Conservation (phyloP, 2,113 vertebrate species). For the Pseudorectes ferrugineus region DNA sequence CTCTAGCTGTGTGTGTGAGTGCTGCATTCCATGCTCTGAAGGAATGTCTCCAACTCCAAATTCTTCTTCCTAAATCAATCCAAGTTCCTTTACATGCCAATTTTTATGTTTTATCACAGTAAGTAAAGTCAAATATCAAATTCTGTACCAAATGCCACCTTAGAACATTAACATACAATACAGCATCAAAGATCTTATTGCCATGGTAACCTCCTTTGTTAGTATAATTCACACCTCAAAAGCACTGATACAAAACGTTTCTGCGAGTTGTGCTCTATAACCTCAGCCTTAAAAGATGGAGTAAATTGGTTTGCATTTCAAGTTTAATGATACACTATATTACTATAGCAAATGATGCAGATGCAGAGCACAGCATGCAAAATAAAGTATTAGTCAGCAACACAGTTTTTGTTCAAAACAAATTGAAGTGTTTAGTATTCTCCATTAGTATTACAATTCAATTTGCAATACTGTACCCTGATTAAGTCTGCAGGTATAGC, state of each 20-base stretch:
- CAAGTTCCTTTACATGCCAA: slow-evolving; percentile 62
- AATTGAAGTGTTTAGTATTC: slow-evolving; percentile 29
- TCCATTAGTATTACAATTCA: slow-evolving; percentile 46
- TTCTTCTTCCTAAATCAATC: slow-evolving; percentile 84
- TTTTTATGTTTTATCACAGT: slow-evolving; percentile 16
- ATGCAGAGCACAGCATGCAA: slow-evolving; percentile 47
- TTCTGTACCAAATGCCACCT: background rate
- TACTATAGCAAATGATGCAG: background rate
- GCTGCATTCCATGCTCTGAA: slow-evolving; percentile 71
- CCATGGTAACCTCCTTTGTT: slow-evolving; percentile 54
- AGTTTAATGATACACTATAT: background rate
- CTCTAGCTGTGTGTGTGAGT: slow-evolving; percentile 64
- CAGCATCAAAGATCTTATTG: slow-evolving; percentile 25
- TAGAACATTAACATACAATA: slow-evolving; percentile 42
- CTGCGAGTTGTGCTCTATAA: background rate
- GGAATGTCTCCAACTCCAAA: slow-evolving; percentile 72
- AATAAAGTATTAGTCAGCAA: slow-evolving; percentile 52
- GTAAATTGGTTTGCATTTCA: background rate
- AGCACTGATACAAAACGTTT: background rate
- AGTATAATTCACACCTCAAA: slow-evolving; percentile 61
- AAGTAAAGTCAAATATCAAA: slow-evolving; percentile 42
- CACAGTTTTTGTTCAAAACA: background rate
- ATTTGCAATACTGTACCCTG: slow-evolving; percentile 86
- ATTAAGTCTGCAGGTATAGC: slow-evolving; percentile 72
- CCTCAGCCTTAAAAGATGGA: background rate